phyloP scores from a whole-genome alignment of 2,888 invertebrate genomes.

The Cabera pusaria region DNA sequence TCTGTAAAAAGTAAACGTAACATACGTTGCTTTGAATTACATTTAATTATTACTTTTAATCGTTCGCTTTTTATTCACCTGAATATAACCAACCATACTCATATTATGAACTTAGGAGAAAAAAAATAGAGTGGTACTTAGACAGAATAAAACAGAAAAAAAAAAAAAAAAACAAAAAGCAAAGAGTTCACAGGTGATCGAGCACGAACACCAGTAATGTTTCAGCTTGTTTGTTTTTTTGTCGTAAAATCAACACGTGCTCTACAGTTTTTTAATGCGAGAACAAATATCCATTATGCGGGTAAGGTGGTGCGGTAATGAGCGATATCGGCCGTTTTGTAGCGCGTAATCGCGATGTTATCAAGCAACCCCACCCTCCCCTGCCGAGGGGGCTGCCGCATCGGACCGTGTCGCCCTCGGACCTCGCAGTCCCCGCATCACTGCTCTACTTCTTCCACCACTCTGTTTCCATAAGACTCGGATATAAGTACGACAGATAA shows the following conservation, averaged over 20 bases:
- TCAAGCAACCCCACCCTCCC: conserved; percentile 43
- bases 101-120: no score
- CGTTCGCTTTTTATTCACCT: no score
- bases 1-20: no score
- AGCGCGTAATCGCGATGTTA: conserved; percentile 77
- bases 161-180: no score
- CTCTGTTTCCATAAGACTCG: conserved; percentile 19
- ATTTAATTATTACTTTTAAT: no score
- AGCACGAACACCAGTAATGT: no score
- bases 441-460: conserved; percentile 21
- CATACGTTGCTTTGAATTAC: no score
- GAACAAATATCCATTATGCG: conserved; percentile 44
- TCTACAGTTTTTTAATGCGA: conserved; percentile 2
- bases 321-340: conserved; percentile 77
- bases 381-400: conserved; percentile 34
- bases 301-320: conserved; percentile 62
- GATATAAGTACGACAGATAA: no score
- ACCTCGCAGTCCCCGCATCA: conserved; percentile 19
- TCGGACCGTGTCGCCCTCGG: conserved; percentile 53
- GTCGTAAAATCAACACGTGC: conserved; percentile 1
- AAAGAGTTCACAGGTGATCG: no score
- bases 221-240: not conserved
- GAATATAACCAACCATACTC: no score
- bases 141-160: no score
- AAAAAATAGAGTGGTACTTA: no score